Conservation (phyloP, 2,888 invertebrate species). For the Mallateleia sp. region DNA sequence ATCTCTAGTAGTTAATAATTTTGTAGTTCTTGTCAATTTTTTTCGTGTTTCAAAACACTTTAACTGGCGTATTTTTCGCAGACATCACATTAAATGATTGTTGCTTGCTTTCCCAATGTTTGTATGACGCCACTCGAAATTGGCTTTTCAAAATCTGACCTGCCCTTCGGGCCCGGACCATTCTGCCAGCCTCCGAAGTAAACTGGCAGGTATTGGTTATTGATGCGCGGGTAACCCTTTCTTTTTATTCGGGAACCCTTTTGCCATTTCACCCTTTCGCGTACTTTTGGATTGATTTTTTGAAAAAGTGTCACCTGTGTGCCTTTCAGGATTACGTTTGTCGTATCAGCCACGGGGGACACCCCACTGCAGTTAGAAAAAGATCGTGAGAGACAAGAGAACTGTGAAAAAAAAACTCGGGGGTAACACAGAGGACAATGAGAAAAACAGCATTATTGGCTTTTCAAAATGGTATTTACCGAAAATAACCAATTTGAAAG, state of each 20-base stretch:
- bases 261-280: slow-evolving; percentile 68
- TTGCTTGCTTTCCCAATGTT: slow-evolving; percentile 58
- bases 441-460: slow-evolving; percentile 89
- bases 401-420: slow-evolving; percentile 71
- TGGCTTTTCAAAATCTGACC: slow-evolving; percentile 84
- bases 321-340: slow-evolving; percentile 88
- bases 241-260: slow-evolving; percentile 63
- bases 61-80: slow-evolving; percentile 30
- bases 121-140: slow-evolving; percentile 84
- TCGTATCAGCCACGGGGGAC: slow-evolving; percentile 83
- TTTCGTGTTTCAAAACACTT: too few relatives aligned
- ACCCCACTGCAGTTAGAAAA: slow-evolving; percentile 80
- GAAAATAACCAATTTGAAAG: slow-evolving; percentile 89
- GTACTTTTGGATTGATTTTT: slow-evolving; percentile 82
- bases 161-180: slow-evolving; percentile 72
- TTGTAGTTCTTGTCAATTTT: too few relatives aligned
- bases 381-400: slow-evolving; percentile 78
- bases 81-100: slow-evolving; percentile 48
- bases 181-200: slow-evolving; percentile 70
- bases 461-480: slow-evolving; percentile 90
- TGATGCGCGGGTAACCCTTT: slow-evolving; percentile 79
- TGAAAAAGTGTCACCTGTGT: slow-evolving; percentile 87
- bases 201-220: slow-evolving; percentile 81
- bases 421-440: slow-evolving; percentile 85
- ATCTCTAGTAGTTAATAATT: too few relatives aligned